Conservation (phyloP, 2,113 vertebrate species). For the Echinops telfairi region DNA sequence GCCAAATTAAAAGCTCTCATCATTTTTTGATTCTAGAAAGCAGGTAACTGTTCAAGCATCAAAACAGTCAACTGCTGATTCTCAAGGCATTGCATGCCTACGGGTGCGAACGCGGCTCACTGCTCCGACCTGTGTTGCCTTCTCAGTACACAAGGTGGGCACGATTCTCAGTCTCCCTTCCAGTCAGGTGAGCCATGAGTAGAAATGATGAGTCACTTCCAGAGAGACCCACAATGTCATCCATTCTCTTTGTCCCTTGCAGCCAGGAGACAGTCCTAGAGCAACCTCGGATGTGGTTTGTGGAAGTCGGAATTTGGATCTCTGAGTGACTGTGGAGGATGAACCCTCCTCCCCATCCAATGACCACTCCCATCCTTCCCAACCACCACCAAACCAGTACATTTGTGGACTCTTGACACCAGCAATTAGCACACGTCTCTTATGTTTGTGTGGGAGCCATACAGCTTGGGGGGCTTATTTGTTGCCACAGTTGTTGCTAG, state of each 20-base stretch:
- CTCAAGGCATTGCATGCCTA: not conserved
- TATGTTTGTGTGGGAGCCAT: not conserved
- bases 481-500: not conserved
- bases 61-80: too few relatives aligned
- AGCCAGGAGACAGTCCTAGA: not conserved
- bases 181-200: fast-evolving
- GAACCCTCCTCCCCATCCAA: not conserved
- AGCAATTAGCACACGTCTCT: not conserved
- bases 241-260: not conserved
- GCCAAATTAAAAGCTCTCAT: not conserved
- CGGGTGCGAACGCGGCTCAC: not conserved
- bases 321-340: not conserved
- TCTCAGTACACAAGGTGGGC: not conserved
- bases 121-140: not conserved
- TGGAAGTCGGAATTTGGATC: not conserved
- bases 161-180: not conserved
- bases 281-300: not conserved
- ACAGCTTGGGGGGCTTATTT: fast-evolving
- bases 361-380: not conserved
- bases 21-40: not conserved
- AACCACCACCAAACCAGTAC: fast-evolving
- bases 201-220: not conserved
- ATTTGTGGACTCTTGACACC: too few relatives aligned
- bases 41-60: not conserved
- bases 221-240: fast-evolving